Conservation (phyloP, 1,140 invertebrate genomes). For the Melipona quadrifasciata region DNA sequence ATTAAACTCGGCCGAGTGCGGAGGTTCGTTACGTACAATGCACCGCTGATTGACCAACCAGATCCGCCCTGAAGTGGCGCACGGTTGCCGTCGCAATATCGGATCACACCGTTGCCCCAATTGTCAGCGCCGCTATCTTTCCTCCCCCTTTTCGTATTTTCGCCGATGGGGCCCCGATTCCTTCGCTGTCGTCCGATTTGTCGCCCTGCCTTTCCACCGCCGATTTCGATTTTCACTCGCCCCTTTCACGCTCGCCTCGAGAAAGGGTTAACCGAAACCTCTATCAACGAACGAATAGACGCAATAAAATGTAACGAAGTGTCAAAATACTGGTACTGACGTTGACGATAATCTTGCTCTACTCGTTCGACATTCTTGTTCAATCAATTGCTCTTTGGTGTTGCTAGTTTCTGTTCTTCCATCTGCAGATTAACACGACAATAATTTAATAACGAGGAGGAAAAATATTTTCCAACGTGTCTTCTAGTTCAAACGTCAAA, state of each 20-base stretch:
- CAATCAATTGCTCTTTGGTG: no score
- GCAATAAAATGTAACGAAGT: no score
- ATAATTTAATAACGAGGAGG: no score
- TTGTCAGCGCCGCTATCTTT: constrained; percentile 66
- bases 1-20: constrained; percentile 72
- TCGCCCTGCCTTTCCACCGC: constrained; percentile 9
- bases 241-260: not conserved
- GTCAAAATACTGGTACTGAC: no score
- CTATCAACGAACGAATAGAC: no score
- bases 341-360: no score
- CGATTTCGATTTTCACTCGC: not conserved
- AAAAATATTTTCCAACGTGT: no score
- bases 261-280: not conserved
- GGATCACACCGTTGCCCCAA: constrained; percentile 67
- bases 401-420: no score
- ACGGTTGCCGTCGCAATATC: constrained; percentile 67
- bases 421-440: no score
- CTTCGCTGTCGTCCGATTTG: constrained; percentile 57
- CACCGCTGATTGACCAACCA: constrained; percentile 75
- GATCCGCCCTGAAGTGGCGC: constrained; percentile 71
- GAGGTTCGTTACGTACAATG: constrained; percentile 77
- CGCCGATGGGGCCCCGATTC: constrained; percentile 43
- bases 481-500: no score
- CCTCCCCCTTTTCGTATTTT: constrained; percentile 54
- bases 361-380: no score